Evolutionary conservation across 2,797 vertebrate species (phyloP), one percentile per base, ranked within the genome.

Genomic region (Gila robusta): DNA sequence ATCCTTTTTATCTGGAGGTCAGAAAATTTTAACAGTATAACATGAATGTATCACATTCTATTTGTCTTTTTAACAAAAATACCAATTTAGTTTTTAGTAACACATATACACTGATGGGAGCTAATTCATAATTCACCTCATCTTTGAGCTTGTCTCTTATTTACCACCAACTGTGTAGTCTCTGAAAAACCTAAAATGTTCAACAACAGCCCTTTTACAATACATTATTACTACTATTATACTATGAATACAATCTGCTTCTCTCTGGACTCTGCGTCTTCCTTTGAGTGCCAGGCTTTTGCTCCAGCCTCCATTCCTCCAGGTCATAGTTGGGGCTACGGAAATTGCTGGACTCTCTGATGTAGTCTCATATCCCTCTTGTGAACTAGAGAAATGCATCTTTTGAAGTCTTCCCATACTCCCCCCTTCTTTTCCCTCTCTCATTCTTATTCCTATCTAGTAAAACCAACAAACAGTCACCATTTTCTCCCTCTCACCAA

Each of bases 391-490:
- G 72, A 71, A 71, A 82, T 78, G 54, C 64, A 67, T 82, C 71
- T 82, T 71, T 59, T 84, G 47, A 12, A 35, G 47, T 74, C 72
- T 67, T 88, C 54, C 56, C 41, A 52, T 39, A 69, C 67, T 49
- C 28, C 59, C 59, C 66, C 76, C 62, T 28, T 44, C 6, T 77
- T 54, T 41, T 64, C 7, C 35, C 17, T 28, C 79, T 71, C 39
- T 84, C 12, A 28, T 54, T 19, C 41, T 67, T 32, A 19, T 8
- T 79, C 52, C 41, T 82, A 66, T 69, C 79, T 74, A 67, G 74
- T 85, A 84, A 89, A 86, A 88, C 19, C 73, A 80, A 87, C 77
- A 87, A 88, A 89, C 86, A 85, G 62, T n/a, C 47, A 47, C 32
- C 17, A 70, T 76, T 84, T 69, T 81, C 28, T 39, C 47, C 23